Evolutionary conservation across 2,113 vertebrate genomes (phyloP).

Genomic region (Myanophis thanlyinensis): DNA sequence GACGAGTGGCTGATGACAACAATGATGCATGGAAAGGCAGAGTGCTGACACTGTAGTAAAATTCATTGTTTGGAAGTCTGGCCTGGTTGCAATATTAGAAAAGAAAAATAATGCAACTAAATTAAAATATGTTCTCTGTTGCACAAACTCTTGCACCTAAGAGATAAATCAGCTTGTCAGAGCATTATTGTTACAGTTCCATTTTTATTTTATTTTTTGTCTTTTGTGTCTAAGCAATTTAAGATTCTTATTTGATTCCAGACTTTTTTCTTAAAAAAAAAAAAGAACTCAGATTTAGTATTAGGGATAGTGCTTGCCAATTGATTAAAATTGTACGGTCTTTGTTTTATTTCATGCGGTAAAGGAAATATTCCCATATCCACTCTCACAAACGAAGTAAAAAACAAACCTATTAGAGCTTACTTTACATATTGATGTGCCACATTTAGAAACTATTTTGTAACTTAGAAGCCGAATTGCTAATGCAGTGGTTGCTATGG

Average conservation of each 20-base stretch:
- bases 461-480: conserved; percentile 37
- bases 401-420: conserved; percentile 21
- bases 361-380: background rate
- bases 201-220: background rate
- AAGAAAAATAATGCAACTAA: background rate
- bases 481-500: conserved; percentile 54
- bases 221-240: background rate
- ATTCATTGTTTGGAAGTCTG: background rate
- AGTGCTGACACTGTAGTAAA: background rate
- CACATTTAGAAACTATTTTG: conserved; percentile 42
- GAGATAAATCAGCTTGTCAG: background rate
- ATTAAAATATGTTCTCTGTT: background rate
- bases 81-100: background rate
- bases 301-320: conserved; percentile 26
- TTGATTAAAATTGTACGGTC: conserved; percentile 14
- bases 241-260: background rate
- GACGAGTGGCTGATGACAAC: background rate
- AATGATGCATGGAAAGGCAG: background rate
- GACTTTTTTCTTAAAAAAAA: background rate
- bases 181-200: background rate
- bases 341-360: conserved; percentile 32
- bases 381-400: conserved; percentile 16
- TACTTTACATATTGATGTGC: background rate
- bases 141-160: background rate
- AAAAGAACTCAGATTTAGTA: conserved; percentile 5